A percentile compares a stretch with the other conserved stretches of the same genome.
These are phyloP conservation scores for Epistrophe eligans DNA, from an alignment of 2,888 invertebrate genomes.

Conservation along the genomic window DNA sequence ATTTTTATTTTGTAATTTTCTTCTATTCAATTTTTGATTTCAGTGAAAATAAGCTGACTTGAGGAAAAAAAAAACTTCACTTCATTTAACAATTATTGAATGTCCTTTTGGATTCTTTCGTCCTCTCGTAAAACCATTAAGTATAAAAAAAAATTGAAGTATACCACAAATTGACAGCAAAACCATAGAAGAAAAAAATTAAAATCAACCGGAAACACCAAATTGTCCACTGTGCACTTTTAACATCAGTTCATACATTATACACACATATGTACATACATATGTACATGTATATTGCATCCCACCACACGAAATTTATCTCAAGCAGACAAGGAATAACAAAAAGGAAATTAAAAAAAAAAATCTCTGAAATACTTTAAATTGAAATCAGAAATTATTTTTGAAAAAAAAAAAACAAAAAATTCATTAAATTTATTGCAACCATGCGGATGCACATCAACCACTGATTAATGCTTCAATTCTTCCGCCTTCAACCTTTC, in stretches of 20 bases:
- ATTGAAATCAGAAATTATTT: constrained; percentile 69
- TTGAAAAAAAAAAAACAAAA: constrained; percentile 50
- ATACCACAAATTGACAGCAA: constrained; percentile 39
- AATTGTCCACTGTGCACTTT: constrained; percentile 43
- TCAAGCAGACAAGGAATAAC: constrained; percentile 29
- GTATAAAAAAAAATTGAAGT: not conserved
- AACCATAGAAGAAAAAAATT: constrained; percentile 7
- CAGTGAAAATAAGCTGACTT: constrained; percentile 3
- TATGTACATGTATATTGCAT: not conserved
- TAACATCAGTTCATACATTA: not conserved
- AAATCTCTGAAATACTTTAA: constrained; percentile 34
- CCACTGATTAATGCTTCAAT: constrained; percentile 67
- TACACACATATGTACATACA: not conserved
- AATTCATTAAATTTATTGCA: constrained; percentile 70
- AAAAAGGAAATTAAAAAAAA: constrained; percentile 17
- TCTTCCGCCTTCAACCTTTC: not conserved
- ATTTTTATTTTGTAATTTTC: not conserved
- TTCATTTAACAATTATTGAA: constrained; percentile 30
- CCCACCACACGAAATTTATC: constrained; percentile 15
- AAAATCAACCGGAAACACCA: constrained; percentile 43
- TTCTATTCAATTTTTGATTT: constrained; percentile 9
- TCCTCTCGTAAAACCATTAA: not conserved
- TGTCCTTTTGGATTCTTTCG: constrained; percentile 15
- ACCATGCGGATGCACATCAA: constrained; percentile 72
- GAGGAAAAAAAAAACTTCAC: not conserved